phyloP scores from a whole-genome alignment of 2,113 vertebrate genomes.

The Notothenia coriiceps region DNA sequence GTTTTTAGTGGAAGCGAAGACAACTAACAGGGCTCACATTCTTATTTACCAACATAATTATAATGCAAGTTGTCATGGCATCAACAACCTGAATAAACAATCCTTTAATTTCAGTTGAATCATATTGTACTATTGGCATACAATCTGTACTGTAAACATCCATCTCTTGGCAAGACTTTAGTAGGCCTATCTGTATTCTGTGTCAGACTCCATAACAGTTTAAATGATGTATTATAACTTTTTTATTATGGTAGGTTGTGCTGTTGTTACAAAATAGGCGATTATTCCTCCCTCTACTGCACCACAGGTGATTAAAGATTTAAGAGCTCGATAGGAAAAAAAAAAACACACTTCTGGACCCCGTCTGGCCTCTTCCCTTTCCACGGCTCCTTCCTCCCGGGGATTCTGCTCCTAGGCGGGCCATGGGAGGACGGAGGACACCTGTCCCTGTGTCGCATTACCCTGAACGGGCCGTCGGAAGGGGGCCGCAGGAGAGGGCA shows the following conservation, averaged over 20 bases:
- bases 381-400: too few relatives aligned
- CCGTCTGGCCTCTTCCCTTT: too few relatives aligned
- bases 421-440: too few relatives aligned
- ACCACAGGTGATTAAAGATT: conserved; percentile 82
- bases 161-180: conserved; percentile 18
- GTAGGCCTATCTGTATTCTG: conserved; percentile 19
- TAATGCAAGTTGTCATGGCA: neutral
- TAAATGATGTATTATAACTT: conserved; percentile 38
- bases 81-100: conserved; percentile 22
- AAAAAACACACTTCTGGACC: neutral
- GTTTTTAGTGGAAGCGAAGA: neutral
- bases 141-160: conserved; percentile 20
- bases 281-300: conserved; percentile 75
- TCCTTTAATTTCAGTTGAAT: neutral
- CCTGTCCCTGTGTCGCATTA: too few relatives aligned
- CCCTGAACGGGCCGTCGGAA: too few relatives aligned
- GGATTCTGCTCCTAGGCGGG: too few relatives aligned
- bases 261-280: conserved; percentile 74
- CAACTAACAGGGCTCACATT: neutral
- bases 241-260: conserved; percentile 52
- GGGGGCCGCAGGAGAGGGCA: too few relatives aligned
- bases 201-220: conserved; percentile 26
- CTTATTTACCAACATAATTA: conserved; percentile 23
- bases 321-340: conserved; percentile 64
- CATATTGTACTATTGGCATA: conserved; percentile 9